Conservation (phyloP, 2,113 vertebrate species). For the Trinectes maculatus region DNA sequence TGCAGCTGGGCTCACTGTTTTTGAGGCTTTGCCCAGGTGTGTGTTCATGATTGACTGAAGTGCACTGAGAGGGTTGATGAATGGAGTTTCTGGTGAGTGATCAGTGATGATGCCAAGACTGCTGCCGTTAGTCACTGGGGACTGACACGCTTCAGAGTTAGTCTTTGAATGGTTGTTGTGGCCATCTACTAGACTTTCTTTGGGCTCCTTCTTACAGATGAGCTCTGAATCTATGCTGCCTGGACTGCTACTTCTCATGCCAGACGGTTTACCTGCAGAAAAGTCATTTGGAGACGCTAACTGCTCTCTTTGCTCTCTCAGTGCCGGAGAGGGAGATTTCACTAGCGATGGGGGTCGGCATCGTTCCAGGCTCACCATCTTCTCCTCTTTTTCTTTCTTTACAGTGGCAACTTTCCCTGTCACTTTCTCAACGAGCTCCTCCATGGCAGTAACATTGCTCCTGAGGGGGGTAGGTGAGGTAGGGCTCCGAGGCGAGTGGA, state of each 20-base stretch:
- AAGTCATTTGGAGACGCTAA: slow-evolving; percentile 85
- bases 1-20: slow-evolving; percentile 90
- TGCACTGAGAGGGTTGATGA: slow-evolving; percentile 96
- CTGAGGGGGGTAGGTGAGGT: slow-evolving; percentile 92
- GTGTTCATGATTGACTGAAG: slow-evolving; percentile 99
- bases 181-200: slow-evolving; percentile 83
- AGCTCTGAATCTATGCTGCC: slow-evolving; percentile 80
- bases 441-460: slow-evolving; percentile 98
- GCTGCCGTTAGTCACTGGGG: slow-evolving; percentile 93
- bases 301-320: slow-evolving; percentile 90
- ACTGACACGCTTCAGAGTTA: slow-evolving; percentile 86
- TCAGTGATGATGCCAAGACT: slow-evolving; percentile 96
- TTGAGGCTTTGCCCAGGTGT: slow-evolving; percentile 97
- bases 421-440: slow-evolving; percentile 98
- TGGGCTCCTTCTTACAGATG: slow-evolving; percentile 88
- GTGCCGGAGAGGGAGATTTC: slow-evolving; percentile 86
- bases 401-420: slow-evolving; percentile 90
- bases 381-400: slow-evolving; percentile 90
- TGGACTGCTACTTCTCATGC: slow-evolving; percentile 81
- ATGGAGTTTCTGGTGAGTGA: slow-evolving; percentile 94
- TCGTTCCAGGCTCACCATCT: slow-evolving; percentile 78
- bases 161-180: slow-evolving; percentile 84
- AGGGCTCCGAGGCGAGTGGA: slow-evolving; percentile 88
- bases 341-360: slow-evolving; percentile 67
- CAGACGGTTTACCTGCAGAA: slow-evolving; percentile 73